Percentiles rank a stretch among this genome's conserved stretches.
Evolutionary conservation across 1,140 invertebrate genomes (phyloP).

Genomic region (Battus philenor): DNA sequence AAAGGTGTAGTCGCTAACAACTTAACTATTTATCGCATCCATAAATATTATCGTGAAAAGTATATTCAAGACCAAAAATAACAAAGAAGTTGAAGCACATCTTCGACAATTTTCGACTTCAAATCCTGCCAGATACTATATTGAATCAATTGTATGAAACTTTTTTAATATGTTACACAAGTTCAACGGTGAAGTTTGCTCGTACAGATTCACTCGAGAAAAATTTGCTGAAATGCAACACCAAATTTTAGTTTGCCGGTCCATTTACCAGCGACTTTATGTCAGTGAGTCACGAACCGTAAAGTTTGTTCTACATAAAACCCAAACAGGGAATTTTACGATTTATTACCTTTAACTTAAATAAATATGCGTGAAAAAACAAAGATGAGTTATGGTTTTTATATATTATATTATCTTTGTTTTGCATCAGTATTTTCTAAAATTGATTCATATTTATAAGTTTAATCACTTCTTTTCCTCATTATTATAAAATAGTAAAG

Average conservation of each 20-base stretch:
- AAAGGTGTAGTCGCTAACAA: not conserved
- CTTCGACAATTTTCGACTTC: constrained; percentile 19
- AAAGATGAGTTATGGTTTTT: no score
- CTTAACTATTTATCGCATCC: not conserved
- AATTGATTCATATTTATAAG: no score
- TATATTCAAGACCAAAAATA: not conserved
- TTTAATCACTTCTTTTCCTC: no score
- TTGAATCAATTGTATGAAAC: constrained; percentile 18
- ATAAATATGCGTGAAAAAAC: no score
- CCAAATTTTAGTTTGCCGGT: constrained; percentile 14
- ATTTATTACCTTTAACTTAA: no score
- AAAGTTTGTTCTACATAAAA: constrained; percentile 5
- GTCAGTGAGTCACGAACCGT: constrained; percentile 13
- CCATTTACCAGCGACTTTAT: constrained; percentile 14
- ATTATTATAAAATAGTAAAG: no score
- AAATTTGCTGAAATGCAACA: constrained; percentile 12
- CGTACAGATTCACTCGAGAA: constrained; percentile 9
- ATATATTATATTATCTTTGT: no score
- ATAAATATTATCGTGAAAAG: not conserved
- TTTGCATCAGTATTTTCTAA: no score
- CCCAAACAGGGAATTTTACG: not conserved
- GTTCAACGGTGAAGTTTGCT: constrained; percentile 8
- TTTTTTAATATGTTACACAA: constrained; percentile 21
- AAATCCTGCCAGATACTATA: constrained; percentile 7
- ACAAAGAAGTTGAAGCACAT: constrained; percentile 11